Evolutionary conservation across 2,113 vertebrate genomes (phyloP), one percentile per base, ranked within the genome.

Genomic region (Odocoileus hemionus): DNA sequence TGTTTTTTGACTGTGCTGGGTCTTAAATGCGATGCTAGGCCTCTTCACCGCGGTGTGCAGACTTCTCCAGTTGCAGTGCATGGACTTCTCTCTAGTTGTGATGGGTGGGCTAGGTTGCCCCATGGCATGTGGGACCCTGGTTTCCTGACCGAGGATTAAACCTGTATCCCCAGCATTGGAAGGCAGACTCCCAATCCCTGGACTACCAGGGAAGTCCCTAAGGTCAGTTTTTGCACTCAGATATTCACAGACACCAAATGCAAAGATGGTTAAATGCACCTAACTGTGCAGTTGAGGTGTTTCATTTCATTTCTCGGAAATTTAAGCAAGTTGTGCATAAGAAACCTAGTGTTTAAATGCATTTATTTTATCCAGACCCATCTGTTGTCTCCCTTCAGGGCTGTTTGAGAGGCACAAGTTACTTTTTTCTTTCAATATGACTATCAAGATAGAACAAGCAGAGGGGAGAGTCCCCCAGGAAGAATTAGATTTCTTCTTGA

Each of bases 381-480:
- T 30, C 1, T 52, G 91, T 7, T 96, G 33, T 64, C 98, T 96
- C 54, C 13, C 89, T 19, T 0, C 78, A 99, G 99, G 99, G 85
- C 97, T 99, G 97, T 99, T 99, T 96, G 99, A 99, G 98, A 99
- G 97, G 93, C 99, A 99, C 99, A 99, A 99, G 98, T 98, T 99
- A 16, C 99, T 99, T 0, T 99, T 99, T 97, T 99, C 99, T 58
- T 99, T 99, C 64, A 99, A 99, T 91, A 99, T 99, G 99, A 99
- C 99, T 23, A 98, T 99, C 92, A 99, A 99, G 98, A 99, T 99
- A 76, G 99, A 99, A 61, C 99, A 99, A 98, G 99, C 99, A 2
- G 99, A 99, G 74, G 99, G 97, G n/a, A 97, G 98, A 80, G 98
- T 99, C 60, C 99, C 99, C 26, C 99, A 99, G 95, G 99, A 99